Percentiles rank a stretch among this genome's conserved stretches.
Evolutionary conservation across 2,888 invertebrate genomes (phyloP).

Genomic region (Pseudoips prasinana): DNA sequence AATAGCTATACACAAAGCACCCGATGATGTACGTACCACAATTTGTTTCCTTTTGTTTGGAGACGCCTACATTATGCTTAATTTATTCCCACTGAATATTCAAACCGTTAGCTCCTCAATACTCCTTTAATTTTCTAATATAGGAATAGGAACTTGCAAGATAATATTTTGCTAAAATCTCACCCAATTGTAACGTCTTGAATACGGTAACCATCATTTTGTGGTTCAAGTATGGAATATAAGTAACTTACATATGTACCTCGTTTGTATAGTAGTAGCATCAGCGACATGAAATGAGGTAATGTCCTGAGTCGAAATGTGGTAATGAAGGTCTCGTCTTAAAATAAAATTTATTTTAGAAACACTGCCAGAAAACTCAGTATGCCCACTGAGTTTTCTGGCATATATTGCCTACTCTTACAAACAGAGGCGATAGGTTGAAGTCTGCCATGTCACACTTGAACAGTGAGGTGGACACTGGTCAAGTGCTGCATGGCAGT

Average conservation of each 20-base stretch:
- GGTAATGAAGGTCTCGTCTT: too few species aligned
- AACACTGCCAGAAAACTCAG: too few species aligned
- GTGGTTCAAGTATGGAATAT: background rate
- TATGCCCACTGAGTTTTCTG: too few species aligned
- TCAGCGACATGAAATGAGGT: too few species aligned
- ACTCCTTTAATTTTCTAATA: slow-evolving; percentile 73
- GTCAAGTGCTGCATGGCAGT: too few species aligned
- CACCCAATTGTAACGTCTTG: slow-evolving; percentile 50
- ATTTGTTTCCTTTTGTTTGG: slow-evolving; percentile 54
- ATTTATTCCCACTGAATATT: slow-evolving; percentile 79
- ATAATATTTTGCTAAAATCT: slow-evolving; percentile 71
- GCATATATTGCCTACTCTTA: too few species aligned
- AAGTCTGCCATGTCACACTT: too few species aligned
- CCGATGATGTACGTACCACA: slow-evolving; percentile 32
- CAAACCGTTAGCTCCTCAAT: slow-evolving; percentile 70
- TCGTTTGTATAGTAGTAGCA: too few species aligned
- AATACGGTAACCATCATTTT: slow-evolving; percentile 39
- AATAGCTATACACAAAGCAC: background rate
- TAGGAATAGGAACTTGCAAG: slow-evolving; percentile 63
- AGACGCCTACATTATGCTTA: slow-evolving; percentile 48
- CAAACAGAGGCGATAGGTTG: too few species aligned
- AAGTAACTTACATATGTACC: background rate
- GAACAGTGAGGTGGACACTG: too few species aligned
- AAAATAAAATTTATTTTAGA: too few species aligned
- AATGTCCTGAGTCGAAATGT: too few species aligned